Base-by-base conservation (phyloP, 2,797 vertebrate genomes). In the Sebastolobus alascanus region DNA sequence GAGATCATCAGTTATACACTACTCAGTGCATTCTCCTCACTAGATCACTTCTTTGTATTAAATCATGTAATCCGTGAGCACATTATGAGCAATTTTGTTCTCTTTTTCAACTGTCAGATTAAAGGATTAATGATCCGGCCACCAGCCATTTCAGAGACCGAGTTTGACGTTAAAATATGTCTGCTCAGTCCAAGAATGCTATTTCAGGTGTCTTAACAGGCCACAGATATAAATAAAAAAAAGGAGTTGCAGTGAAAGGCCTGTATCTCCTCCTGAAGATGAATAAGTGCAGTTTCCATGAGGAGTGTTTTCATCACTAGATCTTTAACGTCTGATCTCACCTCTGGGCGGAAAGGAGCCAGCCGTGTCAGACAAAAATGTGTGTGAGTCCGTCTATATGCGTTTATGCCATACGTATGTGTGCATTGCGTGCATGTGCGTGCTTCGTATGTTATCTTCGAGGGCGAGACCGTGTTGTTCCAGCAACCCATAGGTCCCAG, bases 261-360 rank as follows among this genome's bases (percentile, higher is more conserved):
- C 33, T 66, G 73, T 75, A 65, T 90, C 89, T 89, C 31, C 85
- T 66, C 58, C 70, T 65, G 64, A 85, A 87, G 75, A 92, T 83
- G 74, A 92, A 82, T 84, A 31, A 83, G 76, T 2, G 72, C 11
- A 67, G 71, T 88, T 91, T 93, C 91, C 86, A 89, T 38, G n/a
- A 77, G 67, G 60, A 80, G 66, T 54, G 73, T 87, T 92, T 90
- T 92, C 83, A 92, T 88, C 85, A 70, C 84, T 31, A 50, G 37
- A 87, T 89, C 84, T 91, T 90, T 84, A 88, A 73, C 37, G 75
- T 90, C 91, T 90, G 90, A 93, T 83, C 90, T 91, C 90, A 92
- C 89, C 91, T 90, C 87, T 85, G 86, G 80, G 80, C 84, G 86
- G 75, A 86, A 84, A 84, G 79, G 83, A 86, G 83, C 58, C 71